Base-by-base conservation (phyloP, 2,888 invertebrate species). In the Lepidocyrtinus sp. region DNA sequence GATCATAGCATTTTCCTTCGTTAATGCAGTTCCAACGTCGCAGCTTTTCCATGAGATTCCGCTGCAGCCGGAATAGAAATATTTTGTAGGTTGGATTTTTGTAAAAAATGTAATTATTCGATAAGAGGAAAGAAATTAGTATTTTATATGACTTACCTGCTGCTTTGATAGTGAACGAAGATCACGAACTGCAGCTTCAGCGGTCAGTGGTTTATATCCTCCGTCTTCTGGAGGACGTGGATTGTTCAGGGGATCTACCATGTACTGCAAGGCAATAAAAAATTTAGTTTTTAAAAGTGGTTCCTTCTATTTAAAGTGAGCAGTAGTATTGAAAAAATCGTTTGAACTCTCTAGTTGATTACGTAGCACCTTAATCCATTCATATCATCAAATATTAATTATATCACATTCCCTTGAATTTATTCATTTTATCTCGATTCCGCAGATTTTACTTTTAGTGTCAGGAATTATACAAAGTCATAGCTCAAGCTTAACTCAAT, bases 31-130 rank as follows among this genome's bases (percentile, higher is more conserved):
- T 79, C 64, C 65, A 79, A 5, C 79, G 27, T 64, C 79, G 61
- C 25, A 79, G 70, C 61, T 79, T 79, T 46, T 79, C 79, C 79
- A 79, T 79, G 17, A 79, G 21, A 50, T 74, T 79, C 59, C 50
- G 69, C 79, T 79, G 26, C 15, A 78, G 62, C 25, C 50, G 19
- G 22, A 46, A 64, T 62, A 22, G 36, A 12, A n/a, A n/a, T 36
- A 36, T 5, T 36, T 36, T 5, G 12, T 36, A 36, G 36, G 36
- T 36, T 36, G 36, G 12, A 36, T 36, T 36, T 7, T 36, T 5
- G 36, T 36, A 36, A 36, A 36, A 36, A 36, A 36, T 36, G 5
- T 5, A 36, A 36, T 36, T 36, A 36, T 36, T 7, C 12, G 36
- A 12, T 36, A 36, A 5, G 36, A 7, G 36, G 36, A 36, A 36